Evolutionary conservation across 2,797 vertebrate genomes (phyloP), one percentile per base, ranked within the genome.

Genomic region (Gallinago solitaria): DNA sequence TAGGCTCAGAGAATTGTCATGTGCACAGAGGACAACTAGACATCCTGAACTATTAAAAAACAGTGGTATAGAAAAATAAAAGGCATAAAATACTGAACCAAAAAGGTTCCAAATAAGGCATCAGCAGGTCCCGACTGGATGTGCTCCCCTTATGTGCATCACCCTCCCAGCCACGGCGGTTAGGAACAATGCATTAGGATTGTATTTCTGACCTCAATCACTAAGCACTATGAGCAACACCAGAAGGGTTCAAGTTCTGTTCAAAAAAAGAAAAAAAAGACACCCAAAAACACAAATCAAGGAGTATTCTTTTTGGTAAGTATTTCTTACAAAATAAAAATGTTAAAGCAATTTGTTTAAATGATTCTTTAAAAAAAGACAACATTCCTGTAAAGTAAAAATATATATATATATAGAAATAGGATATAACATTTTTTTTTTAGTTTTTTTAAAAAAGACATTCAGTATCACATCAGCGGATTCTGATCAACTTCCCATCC

Each of bases 71-170:
- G 95, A 96, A 96, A 97, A 97, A 88, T 93, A 87, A 96, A 89
- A 93, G 95, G 96, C 95, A 97, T 90, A 96, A 85, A 92, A 93
- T 80, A 93, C 78, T 8, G 96, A 96, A 95, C 93, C 79, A 41
- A 88, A 95, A 87, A 73, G 95, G 96, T 96, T 95, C 97, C 96
- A 94, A 89, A 95, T 97, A 98, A 98, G 98, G 98, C 97, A 97
- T 96, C 95, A 92, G 92, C 78, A 94, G 75, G 87, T 96, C 88
- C 75, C 95, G 63, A 89, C 96, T 92, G 91, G 94, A 87, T 74
- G 73, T 16, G 67, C 88, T 91, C 77, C 93, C 25, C 8, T 78
- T 92, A 73, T 0, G 4, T 53, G 45, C 5, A 0, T 64, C 88
- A 79, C 86, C 57, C 71, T 87, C 64, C 81, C 87, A 91, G 84